Percentiles rank a stretch among this genome's conserved stretches.
These are phyloP conservation scores for Uloborus diversus DNA, from an alignment of 1,140 invertebrate genomes.

Conservation along the genomic window DNA sequence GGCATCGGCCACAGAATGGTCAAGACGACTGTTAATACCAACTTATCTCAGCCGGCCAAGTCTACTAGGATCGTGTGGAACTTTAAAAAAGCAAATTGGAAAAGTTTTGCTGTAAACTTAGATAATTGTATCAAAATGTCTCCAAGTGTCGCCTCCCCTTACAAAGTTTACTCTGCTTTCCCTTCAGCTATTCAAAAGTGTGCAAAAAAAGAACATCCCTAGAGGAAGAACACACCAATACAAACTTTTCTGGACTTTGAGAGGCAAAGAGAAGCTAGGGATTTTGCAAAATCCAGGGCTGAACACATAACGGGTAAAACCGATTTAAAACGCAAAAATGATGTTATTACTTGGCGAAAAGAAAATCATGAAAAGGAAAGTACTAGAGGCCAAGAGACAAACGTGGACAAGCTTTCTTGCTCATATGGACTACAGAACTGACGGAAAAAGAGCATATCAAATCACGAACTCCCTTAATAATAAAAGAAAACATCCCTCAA, in stretches of 20 bases:
- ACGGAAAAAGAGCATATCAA: not conserved
- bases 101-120: not conserved
- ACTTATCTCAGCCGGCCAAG: no score
- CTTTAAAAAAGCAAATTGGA: not conserved
- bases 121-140: not conserved
- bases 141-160: not conserved
- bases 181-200: not conserved
- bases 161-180: not conserved
- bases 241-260: not conserved
- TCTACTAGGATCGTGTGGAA: not conserved
- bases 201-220: not conserved
- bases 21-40: not conserved
- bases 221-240: not conserved
- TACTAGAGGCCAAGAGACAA: not conserved
- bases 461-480: not conserved
- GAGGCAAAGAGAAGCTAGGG: not conserved
- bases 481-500: not conserved
- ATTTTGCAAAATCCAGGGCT: not conserved
- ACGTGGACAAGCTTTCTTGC: not conserved
- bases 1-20: conserved; percentile 1
- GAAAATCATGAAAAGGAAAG: not conserved
- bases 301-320: not conserved
- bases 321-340: not conserved
- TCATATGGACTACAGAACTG: not conserved
- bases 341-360: not conserved